Base-by-base conservation (phyloP, 2,888 invertebrate genomes). In the Tenthredo scrophulariae region DNA sequence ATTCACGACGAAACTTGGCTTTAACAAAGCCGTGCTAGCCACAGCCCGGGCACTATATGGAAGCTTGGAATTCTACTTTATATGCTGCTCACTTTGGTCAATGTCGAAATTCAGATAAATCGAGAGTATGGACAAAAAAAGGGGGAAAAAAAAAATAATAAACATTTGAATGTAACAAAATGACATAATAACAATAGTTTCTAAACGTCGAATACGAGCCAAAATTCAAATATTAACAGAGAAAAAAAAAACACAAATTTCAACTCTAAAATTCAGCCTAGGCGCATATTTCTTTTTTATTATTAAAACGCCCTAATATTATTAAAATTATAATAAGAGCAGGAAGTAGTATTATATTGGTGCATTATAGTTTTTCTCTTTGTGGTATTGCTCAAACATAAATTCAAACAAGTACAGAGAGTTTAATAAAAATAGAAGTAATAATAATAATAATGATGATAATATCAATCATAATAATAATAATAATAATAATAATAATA, bases 51-150 rank as follows among this genome's bases (percentile, higher is more conserved):
- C 88, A 88, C 89, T 88, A 87, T 88, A 90, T 89, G 90, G 89
- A 91, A 90, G 89, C 90, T 90, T 90, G 89, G 89, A 90, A 90
- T 88, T 90, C 86, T 89, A 87, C 88, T 85, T 72, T 80, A 72
- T 40, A 85, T 82, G 33, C 85, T 72, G 83, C 85, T 82, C 85
- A 83, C 72, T 85, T 85, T 85, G 80, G 82, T 85, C 85, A 67
- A 72, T 67, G 54, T 83, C 58, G 67, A 70, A 67, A 77, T 77
- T 80, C 72, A 58, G 58, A 80, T 58, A 62, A 62, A 62, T 80
- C 58, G 26, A 40, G 22, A 80, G 26, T 40, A 18, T 43, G 18
- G 18, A 10, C 13, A 62, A 40, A 37, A 40, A 22, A 37, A 26
- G 62, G 37, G 37, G 37, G 37, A 7, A 6, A 22, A 40, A 80